Base-by-base conservation (phyloP, 2,888 invertebrate species). In the Helicoverpa assulta region DNA sequence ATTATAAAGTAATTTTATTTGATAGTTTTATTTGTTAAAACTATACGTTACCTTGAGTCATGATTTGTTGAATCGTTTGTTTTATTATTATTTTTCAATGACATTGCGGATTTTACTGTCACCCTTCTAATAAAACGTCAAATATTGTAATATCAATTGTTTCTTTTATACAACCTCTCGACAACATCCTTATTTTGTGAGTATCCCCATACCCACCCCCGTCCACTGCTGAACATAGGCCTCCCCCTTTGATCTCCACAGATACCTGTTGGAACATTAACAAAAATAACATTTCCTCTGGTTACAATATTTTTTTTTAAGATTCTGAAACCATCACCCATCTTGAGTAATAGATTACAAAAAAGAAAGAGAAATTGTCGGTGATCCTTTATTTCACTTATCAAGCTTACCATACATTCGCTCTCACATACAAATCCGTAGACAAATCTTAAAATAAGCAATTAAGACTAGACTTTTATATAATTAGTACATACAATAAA, bases 21-120 rank as follows among this genome's bases (percentile, higher is more conserved):
- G 89, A 87, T 94, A 92, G 93, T 94, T 95, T 94, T 94, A 91
- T 85, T 90, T 92, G 92, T 94, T 94, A 92, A 94, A 95, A 94
- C 95, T 94, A 92, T 92, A 89, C 89, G 88, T 95, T 95, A 95
- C 94, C 94, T 93, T 94, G 93, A 95, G 95, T 95, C 95, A 95
- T 93, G 92, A 94, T 93, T 95, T 95, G 95, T 95, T 95, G 85
- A 95, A 94, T 93, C 91, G 93, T 95, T 95, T 94, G 93, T 94
- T 94, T 94, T 94, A 93, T 92, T 94, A 90, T 94, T 91, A 93
- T 93, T 94, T 93, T 93, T 88, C 91, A 94, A 94, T 94, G 94
- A 94, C 93, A 94, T 94, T 93, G 89, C 93, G 90, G 91, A 94
- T 94, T 93, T 90, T 92, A 92, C 92, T 95, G 94, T 95, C 95